Conservation (phyloP, 2,113 vertebrate genomes). For the Cyprinus carpio region DNA sequence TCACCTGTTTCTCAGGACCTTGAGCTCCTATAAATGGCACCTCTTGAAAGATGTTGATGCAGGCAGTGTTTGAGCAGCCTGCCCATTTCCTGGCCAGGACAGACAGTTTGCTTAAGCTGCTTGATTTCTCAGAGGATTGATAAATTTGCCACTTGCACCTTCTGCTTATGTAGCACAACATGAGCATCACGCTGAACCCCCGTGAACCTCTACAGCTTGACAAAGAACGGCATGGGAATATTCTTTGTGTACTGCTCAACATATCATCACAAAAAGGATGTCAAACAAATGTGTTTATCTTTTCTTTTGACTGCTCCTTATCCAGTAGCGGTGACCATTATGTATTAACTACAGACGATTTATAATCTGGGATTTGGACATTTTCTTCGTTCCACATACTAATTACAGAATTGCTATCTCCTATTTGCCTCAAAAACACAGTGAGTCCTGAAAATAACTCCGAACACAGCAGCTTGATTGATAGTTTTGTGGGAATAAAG, state of each 20-base stretch:
- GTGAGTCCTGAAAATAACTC: not conserved
- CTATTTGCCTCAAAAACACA: not conserved
- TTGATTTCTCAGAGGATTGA: conserved; percentile 67
- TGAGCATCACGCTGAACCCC: conserved; percentile 30
- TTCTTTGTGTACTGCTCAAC: not conserved
- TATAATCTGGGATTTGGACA: not conserved
- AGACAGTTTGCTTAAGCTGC: conserved; percentile 71
- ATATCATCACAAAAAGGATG: not conserved
- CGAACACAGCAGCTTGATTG: not conserved
- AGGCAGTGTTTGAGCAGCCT: conserved; percentile 71
- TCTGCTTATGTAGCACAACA: not conserved
- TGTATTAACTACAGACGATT: not conserved
- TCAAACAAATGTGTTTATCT: conserved; percentile 4
- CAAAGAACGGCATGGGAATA: not conserved
- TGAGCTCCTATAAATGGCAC: conserved; percentile 55
- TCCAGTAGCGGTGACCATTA: not conserved
- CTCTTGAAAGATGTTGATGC: conserved; percentile 45
- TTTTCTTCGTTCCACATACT: not conserved
- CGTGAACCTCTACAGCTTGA: not conserved
- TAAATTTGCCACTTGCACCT: conserved; percentile 22
- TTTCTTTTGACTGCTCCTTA: not conserved
- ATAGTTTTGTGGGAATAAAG: not conserved
- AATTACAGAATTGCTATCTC: not conserved
- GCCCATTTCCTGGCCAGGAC: conserved; percentile 58
- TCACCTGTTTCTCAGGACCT: conserved; percentile 74